Percentiles rank a stretch among this genome's conserved stretches.
Conservation (phyloP, 1,140 invertebrate genomes). For the Drosophila lacertosa region DNA sequence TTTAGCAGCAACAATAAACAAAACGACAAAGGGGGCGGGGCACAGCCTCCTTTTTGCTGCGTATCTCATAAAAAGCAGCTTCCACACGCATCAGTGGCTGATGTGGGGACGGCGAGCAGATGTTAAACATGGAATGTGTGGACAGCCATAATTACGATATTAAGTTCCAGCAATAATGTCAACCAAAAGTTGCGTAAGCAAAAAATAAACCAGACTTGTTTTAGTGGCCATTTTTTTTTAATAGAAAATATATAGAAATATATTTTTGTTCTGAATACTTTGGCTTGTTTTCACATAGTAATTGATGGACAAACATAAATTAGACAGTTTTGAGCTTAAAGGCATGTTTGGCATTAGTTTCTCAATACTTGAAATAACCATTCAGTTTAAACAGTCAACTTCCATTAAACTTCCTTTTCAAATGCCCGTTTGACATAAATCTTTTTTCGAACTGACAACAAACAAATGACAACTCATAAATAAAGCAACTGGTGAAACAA, state of each 20-base stretch:
- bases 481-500: conserved; percentile 4
- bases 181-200: not conserved
- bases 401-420: not conserved
- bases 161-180: conserved; percentile 3
- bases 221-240: not conserved
- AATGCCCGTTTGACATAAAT: not conserved
- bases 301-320: too few species aligned
- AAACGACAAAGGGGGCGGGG: conserved; percentile 21
- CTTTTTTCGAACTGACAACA: not conserved
- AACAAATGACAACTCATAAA: not conserved
- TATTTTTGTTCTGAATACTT: too few species aligned
- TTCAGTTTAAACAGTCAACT: too few species aligned
- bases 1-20: conserved; percentile 51
- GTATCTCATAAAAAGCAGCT: conserved; percentile 14
- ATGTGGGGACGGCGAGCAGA: not conserved
- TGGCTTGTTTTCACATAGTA: too few species aligned
- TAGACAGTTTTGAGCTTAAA: too few species aligned
- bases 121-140: conserved; percentile 2
- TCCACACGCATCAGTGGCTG: not conserved
- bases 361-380: too few species aligned
- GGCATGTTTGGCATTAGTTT: too few species aligned
- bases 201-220: not conserved
- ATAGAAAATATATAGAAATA: too few species aligned
- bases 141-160: conserved; percentile 8
- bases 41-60: conserved; percentile 1